Evolutionary conservation across 1,140 invertebrate genomes (phyloP), one percentile per base, ranked within the genome.

Genomic region (Pseudomyrmex cubaensis): DNA sequence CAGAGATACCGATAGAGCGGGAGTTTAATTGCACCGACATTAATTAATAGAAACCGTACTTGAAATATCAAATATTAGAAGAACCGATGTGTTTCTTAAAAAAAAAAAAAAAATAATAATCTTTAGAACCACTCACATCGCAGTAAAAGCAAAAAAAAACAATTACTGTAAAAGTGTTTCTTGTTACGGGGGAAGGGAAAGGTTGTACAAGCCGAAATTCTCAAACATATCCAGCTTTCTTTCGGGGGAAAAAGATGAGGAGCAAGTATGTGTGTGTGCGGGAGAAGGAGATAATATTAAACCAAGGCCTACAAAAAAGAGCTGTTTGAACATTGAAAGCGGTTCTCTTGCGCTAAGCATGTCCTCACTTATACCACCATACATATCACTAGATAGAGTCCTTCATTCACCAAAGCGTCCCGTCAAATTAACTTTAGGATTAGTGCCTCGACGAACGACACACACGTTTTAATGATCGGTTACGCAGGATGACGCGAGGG

Each of bases 321-420:
- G 35, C 62, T 67, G 56, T 35, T 64, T 75, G 25, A 59, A 74
- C 78, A 56, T 80, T 48, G 17, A 54, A 64, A 74, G 70, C 73
- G 74, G n/a, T 46, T 63, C 35, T 82, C 54, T 82, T 35, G 35
- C 69, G 75, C 78, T 69, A 72, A 88, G 56, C 70, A 86, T 74
- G 46, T 77, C 66, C 87, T 86, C 35, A 35, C 35, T 35, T 35
- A 35, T 35, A 35, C 0, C 87, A 48, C 17, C 25, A 25, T 25
- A 89, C 87, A 89, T 89, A 88, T 89, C 87, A 89, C 83, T 89
- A 88, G 84, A 48, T 88, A 84, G 77, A 35, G 35, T 89, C 75
- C 64, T 48, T 82, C 75, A 76, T 78, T 84, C 66, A 78, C 84
- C 50, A 67, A 78, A 69, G 35, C 62, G 69, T 86, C 66, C 57